phyloP scores from a whole-genome alignment of 2,797 vertebrate genomes.

The Eleutherodactylus coqui region DNA sequence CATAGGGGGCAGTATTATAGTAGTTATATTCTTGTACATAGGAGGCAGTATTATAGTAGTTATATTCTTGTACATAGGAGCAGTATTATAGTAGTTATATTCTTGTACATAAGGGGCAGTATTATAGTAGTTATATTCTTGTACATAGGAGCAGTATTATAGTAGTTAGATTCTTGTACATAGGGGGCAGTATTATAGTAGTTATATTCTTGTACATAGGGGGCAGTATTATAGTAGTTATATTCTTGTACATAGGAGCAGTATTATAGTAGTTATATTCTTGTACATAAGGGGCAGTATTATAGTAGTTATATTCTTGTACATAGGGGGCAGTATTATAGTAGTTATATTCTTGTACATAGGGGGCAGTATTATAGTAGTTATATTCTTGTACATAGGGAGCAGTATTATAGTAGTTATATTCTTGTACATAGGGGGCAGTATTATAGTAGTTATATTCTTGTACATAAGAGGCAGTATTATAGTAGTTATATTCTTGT shows the following conservation, averaged over 20 bases:
- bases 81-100: too few species aligned
- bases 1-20: too few species aligned
- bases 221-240: neutral
- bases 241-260: neutral
- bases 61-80: too few species aligned
- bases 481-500: slow-evolving; percentile 10
- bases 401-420: slow-evolving; percentile 1
- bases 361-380: neutral
- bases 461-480: neutral
- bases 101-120: too few species aligned
- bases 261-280: slow-evolving; percentile 10
- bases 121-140: too few species aligned
- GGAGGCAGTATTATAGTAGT: too few species aligned
- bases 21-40: too few species aligned
- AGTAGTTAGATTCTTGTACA: slow-evolving; percentile 1
- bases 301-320: neutral
- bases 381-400: neutral
- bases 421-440: neutral
- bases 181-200: slow-evolving; percentile 1
- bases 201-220: neutral
- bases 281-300: neutral
- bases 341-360: slow-evolving; percentile 1
- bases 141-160: too few species aligned
- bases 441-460: slow-evolving; percentile 10
- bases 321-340: neutral